A percentile compares a stretch with the other conserved stretches of the same genome.
These are phyloP conservation scores for Patella vulgata DNA, from an alignment of 1,140 invertebrate species.

Conservation along the genomic window DNA sequence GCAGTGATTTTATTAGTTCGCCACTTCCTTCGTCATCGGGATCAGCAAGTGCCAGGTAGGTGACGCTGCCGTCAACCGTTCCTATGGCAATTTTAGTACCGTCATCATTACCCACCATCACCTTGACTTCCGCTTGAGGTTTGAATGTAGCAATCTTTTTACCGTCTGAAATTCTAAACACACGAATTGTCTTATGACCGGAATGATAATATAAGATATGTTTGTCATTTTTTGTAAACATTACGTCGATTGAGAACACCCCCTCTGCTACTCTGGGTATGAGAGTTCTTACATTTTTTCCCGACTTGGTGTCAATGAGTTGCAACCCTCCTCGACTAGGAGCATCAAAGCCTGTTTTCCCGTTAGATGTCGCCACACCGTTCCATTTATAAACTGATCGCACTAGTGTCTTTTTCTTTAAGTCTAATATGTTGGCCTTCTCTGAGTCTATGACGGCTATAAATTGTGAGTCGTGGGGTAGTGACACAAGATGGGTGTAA, in stretches of 20 bases:
- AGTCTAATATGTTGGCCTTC: conserved; percentile 79
- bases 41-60: conserved; percentile 90
- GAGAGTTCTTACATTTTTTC: conserved; percentile 84
- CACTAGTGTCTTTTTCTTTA: conserved; percentile 69
- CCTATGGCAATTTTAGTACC: conserved; percentile 85
- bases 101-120: conserved; percentile 83
- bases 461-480: conserved; percentile 74
- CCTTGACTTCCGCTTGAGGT: conserved; percentile 89
- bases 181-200: conserved; percentile 88
- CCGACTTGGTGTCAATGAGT: conserved; percentile 67
- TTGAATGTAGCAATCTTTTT: conserved; percentile 92
- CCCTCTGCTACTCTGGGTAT: conserved; percentile 92
- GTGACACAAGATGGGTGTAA: conserved; percentile 61
- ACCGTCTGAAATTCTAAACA: conserved; percentile 89
- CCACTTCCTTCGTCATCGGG: conserved; percentile 67
- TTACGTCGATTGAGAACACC: conserved; percentile 93
- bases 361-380: conserved; percentile 68
- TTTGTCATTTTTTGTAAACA: conserved; percentile 93
- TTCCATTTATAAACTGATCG: conserved; percentile 70
- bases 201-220: conserved; percentile 98
- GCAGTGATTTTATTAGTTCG: conserved; percentile 54
- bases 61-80: conserved; percentile 92
- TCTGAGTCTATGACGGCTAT: conserved; percentile 89
- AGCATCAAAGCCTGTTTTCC: conserved; percentile 89
- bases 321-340: conserved; percentile 92